These are phyloP conservation scores for Melanotaenia nigrans DNA, from an alignment of 2,797 vertebrate species.

Conservation along the genomic window DNA sequence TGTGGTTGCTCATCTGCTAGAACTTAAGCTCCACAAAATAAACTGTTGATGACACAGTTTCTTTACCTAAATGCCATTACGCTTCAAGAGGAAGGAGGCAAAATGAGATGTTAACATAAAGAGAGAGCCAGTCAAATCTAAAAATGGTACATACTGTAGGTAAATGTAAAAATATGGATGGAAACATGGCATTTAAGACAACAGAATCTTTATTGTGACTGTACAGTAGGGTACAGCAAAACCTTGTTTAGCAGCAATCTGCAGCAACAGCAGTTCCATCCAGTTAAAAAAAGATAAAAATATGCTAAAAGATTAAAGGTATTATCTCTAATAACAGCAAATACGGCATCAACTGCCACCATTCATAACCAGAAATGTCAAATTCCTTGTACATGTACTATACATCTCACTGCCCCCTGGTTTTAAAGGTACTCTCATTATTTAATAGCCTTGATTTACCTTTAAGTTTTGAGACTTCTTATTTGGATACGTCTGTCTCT, in stretches of 20 bases:
- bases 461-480: not conserved
- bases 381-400: not conserved
- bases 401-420: not conserved
- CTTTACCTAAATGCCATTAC: not conserved
- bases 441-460: not conserved
- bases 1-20: not conserved
- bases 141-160: not conserved
- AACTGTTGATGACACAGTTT: not conserved
- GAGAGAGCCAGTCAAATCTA: not conserved
- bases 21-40: not conserved
- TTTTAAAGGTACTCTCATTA: not conserved
- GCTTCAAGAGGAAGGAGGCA: not conserved
- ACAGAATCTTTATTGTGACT: too few species aligned
- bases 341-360: not conserved
- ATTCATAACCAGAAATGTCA: not conserved
- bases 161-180: not conserved
- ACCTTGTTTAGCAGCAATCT: too few species aligned
- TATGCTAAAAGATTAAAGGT: not conserved
- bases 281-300: not conserved
- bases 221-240: too few species aligned
- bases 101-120: not conserved
- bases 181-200: not conserved
- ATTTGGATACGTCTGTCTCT: not conserved
- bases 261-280: not conserved
- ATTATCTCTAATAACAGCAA: not conserved